Conservation (phyloP, 2,113 vertebrate genomes). For the Caracal caracal region DNA sequence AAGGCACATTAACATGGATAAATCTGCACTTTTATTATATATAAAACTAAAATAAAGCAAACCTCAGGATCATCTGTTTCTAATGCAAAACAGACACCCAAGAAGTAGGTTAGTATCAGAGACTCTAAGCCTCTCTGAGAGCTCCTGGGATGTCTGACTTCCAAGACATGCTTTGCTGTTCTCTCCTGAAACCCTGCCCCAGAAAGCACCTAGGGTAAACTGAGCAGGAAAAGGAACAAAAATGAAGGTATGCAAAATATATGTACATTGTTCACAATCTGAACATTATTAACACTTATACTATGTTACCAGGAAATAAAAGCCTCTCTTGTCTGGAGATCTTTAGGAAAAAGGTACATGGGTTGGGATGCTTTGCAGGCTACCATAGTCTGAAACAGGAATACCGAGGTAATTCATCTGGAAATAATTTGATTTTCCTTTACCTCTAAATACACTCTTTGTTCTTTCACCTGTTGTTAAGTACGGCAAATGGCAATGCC, state of each 20-base stretch:
- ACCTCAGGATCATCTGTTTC: neutral
- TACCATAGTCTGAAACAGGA: neutral
- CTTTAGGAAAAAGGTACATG: neutral
- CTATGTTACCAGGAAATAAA: neutral
- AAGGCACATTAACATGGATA: neutral
- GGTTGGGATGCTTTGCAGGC: neutral
- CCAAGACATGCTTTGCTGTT: neutral
- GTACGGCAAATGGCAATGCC: neutral
- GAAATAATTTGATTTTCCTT: neutral
- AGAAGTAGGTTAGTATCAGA: neutral
- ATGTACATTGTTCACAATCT: neutral
- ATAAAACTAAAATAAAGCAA: constrained; percentile 12
- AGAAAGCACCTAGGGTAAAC: neutral
- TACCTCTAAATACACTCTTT: neutral
- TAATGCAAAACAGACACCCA: neutral
- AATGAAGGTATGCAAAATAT: neutral
- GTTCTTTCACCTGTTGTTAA: neutral
- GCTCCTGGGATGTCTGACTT: neutral
- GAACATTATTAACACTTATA: neutral
- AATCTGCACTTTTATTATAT: neutral
- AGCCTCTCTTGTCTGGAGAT: neutral
- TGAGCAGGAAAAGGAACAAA: neutral
- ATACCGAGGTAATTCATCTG: neutral
- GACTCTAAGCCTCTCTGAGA: neutral
- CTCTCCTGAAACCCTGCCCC: neutral